A percentile compares a stretch with the other conserved stretches of the same genome.
Conservation (phyloP, 2,888 invertebrate genomes). For the Athrips mouffetella region DNA sequence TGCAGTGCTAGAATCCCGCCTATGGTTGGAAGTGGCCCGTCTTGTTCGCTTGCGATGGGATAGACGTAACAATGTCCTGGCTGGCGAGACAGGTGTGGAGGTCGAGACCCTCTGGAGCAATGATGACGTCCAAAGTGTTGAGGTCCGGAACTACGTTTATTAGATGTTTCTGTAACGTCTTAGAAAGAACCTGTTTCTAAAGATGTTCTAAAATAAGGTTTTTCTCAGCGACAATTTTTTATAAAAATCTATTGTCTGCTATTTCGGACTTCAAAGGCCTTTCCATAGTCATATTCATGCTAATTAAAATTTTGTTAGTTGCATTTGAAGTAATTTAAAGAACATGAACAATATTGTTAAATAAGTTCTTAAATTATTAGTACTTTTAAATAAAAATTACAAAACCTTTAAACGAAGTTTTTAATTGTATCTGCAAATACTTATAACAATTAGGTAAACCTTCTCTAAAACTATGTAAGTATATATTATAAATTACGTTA, state of each 20-base stretch:
- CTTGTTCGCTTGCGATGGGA: constrained; percentile 56
- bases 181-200: no score
- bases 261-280: no score
- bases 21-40: constrained; percentile 61
- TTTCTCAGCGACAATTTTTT: no score
- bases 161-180: constrained; percentile 22
- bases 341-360: no score
- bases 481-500: constrained; percentile 16
- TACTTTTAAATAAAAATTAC: background rate
- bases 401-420: background rate
- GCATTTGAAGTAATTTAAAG: no score
- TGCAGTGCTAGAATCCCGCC: constrained; percentile 53
- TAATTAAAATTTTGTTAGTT: no score
- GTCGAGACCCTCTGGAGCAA: constrained; percentile 63
- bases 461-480: constrained; percentile 10
- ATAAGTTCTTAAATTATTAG: background rate
- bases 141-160: constrained; percentile 60
- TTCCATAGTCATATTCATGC: no score
- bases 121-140: constrained; percentile 61
- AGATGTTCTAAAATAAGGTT: no score
- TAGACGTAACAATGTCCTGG: constrained; percentile 34
- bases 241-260: no score
- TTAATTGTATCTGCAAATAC: constrained; percentile 16
- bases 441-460: constrained; percentile 19
- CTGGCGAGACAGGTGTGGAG: constrained; percentile 36